Evolutionary conservation across 2,113 vertebrate genomes (phyloP).

Genomic region (Mormyrus iriodes): DNA sequence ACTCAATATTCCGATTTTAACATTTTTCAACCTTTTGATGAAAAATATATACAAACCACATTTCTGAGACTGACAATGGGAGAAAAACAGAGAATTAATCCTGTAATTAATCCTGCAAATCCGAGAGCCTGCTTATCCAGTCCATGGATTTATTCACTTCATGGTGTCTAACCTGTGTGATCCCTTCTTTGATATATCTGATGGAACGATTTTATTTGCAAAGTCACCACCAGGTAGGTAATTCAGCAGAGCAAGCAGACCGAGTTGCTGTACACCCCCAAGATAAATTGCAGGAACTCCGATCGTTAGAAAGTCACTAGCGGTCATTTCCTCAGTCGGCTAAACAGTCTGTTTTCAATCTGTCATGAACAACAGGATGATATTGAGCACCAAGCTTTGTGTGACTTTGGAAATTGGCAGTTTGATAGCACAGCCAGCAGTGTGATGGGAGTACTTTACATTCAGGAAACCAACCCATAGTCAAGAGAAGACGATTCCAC

Average conservation of each 20-base stretch:
- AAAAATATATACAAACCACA: neutral
- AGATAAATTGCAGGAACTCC: neutral
- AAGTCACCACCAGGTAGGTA: neutral
- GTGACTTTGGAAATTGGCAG: slow-evolving; percentile 3
- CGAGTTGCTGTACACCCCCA: neutral
- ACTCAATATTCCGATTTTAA: neutral
- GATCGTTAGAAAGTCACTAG: neutral
- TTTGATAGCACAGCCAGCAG: neutral
- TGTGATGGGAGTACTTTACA: neutral
- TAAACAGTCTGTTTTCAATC: slow-evolving; percentile 10
- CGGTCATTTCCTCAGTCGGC: neutral
- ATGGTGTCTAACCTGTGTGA: neutral
- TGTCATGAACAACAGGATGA: neutral
- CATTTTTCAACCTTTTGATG: neutral
- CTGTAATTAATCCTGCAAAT: neutral
- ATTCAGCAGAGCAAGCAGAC: neutral
- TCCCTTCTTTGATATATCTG: neutral
- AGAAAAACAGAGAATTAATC: neutral
- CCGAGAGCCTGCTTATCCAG: neutral
- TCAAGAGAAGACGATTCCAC: neutral
- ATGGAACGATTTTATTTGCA: neutral
- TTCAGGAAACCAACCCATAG: neutral
- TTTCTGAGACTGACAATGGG: neutral
- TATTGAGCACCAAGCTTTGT: neutral
- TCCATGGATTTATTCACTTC: neutral